A percentile compares a stretch with the other conserved stretches of the same genome.
These are phyloP conservation scores for Dysidea cf. avara DNA, from an alignment of 37 sponge, comb jelly and placozoan species.

Conservation along the genomic window DNA sequence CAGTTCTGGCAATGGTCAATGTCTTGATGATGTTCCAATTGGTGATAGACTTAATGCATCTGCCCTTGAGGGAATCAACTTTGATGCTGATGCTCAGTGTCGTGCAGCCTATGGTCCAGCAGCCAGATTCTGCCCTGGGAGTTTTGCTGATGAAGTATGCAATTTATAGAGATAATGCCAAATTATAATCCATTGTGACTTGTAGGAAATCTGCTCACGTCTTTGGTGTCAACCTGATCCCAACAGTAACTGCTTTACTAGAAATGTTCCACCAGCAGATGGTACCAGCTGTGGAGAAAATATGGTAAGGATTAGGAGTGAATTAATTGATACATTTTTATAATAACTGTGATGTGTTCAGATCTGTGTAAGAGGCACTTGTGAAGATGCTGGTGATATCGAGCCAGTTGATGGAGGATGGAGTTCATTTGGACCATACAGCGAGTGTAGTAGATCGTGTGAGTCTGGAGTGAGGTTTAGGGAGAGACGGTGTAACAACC, in stretches of 20 bases:
- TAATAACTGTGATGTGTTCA: too few relatives aligned
- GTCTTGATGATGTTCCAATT: constrained; percentile 7
- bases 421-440: too few relatives aligned
- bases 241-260: not conserved
- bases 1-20: constrained; percentile 4
- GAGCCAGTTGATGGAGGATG: too few relatives aligned
- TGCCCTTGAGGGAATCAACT: not conserved
- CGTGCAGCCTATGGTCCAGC: constrained; percentile 4
- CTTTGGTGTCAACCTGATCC: not conserved
- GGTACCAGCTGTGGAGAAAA: constrained; percentile 10
- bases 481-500: too few relatives aligned
- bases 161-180: not conserved
- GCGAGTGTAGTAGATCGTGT: too few relatives aligned
- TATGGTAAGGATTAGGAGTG: constrained; percentile 12
- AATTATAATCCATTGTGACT: not conserved
- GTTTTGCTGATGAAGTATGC: not conserved
- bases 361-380: too few relatives aligned
- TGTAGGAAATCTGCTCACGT: constrained; percentile 4
- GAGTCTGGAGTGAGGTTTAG: too few relatives aligned
- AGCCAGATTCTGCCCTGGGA: not conserved
- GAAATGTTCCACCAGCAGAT: constrained; percentile 24
- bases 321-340: too few relatives aligned
- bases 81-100: constrained; percentile 7
- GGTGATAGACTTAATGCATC: not conserved
- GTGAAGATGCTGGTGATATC: too few relatives aligned